Conservation (phyloP, 2,888 invertebrate species). For the Chaetogeoica ovagalla region DNA sequence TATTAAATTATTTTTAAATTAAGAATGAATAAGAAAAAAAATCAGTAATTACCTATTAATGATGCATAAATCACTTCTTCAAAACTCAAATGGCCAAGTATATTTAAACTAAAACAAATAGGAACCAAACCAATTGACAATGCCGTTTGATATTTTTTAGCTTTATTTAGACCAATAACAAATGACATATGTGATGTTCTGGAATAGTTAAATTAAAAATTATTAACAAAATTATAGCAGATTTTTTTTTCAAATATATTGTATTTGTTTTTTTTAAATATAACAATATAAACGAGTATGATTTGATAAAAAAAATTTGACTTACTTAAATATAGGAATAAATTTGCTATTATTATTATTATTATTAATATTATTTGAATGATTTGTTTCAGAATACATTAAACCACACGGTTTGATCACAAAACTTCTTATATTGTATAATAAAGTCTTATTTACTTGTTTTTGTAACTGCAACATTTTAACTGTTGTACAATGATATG, state of each 20-base stretch:
- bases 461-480: constrained; percentile 15
- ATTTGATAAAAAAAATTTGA: neutral
- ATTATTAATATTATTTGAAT: neutral
- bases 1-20: neutral
- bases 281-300: too few species aligned
- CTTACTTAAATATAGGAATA: constrained; percentile 32
- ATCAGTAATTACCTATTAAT: constrained; percentile 9
- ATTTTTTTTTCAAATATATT: too few species aligned
- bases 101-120: constrained; percentile 6
- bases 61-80: constrained; percentile 26
- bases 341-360: constrained; percentile 9
- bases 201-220: constrained; percentile 14
- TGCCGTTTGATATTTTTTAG: constrained; percentile 22
- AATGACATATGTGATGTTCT: constrained; percentile 20
- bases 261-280: too few species aligned
- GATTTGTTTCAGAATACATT: neutral
- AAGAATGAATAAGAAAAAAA: neutral
- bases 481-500: neutral
- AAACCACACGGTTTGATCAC: neutral
- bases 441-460: constrained; percentile 2
- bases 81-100: constrained; percentile 9
- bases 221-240: neutral
- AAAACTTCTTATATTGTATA: constrained; percentile 19
- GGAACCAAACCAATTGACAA: neutral
- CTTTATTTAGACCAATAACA: constrained; percentile 12